Base-by-base conservation (phyloP, 2,113 vertebrate genomes). In the Xenus cinereus region DNA sequence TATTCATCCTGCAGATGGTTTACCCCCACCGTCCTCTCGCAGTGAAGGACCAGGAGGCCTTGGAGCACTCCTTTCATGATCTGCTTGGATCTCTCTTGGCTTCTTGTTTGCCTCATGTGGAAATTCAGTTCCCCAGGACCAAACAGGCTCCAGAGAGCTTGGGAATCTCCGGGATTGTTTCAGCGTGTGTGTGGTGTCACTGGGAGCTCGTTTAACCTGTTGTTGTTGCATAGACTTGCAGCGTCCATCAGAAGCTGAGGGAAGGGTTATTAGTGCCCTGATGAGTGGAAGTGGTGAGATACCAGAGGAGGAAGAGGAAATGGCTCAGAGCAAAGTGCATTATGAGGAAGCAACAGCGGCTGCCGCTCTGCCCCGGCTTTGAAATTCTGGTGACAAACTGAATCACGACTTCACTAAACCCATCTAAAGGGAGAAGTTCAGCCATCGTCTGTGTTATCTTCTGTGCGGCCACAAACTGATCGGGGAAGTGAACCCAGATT, bases 61-160 rank as follows among this genome's bases (percentile, higher is more conserved):
- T 28, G 74, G 67, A 75, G 30, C 8, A 3, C 41, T 50, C 15
- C 0, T 18, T 30, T 28, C 1, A 0, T 28, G 19, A 6, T 9
- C 62, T 51, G 14, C 71, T 56, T 17, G 48, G 56, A 3, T 59
- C 27, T 12, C 1, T 8, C 35, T 5, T 10, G 4, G 27, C 53
- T 66, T 43, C 14, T 26, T 6, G 27, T 1, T 1, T 66, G n/a
- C 19, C n/a, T 20, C 7, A 5, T 3, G 32, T 12, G n/a, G 26
- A 7, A 6, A 10, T 37, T 37, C n/a, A 28, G 60, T 23, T 72
- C 16, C 28, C n/a, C 12, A 6, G 0, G 4, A 5, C 63, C 21
- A 8, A n/a, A 2, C 12, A 30, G 80, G 64, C 51, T 39, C 7
- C 45, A 7, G 57, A 5, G 19, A 62, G 41, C 41, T n/a, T 2